These are phyloP conservation scores for Amiota mariae DNA, from an alignment of 2,888 invertebrate species.

Conservation along the genomic window DNA sequence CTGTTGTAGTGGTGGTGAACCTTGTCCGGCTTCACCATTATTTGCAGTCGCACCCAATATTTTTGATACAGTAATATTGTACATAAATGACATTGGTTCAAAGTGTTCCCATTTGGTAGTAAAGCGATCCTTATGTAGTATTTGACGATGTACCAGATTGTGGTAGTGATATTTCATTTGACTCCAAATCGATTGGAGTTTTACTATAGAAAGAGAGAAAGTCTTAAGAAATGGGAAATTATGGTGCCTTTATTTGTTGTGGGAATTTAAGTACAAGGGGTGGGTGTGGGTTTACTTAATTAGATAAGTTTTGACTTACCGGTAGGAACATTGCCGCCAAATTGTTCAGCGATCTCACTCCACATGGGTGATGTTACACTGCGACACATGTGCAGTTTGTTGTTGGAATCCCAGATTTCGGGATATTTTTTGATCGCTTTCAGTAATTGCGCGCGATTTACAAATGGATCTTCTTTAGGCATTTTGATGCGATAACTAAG, in stretches of 20 bases:
- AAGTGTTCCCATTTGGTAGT: slow-evolving; percentile 71
- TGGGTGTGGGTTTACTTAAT: too few relatives aligned
- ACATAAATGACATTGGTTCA: slow-evolving; percentile 71
- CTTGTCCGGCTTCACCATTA: slow-evolving; percentile 12
- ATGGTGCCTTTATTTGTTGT: too few relatives aligned
- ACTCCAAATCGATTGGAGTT: slow-evolving; percentile 69
- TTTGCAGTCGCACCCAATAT: slow-evolving; percentile 61
- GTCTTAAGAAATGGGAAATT: too few relatives aligned
- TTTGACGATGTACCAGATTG: slow-evolving; percentile 68
- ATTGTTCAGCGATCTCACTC: slow-evolving; percentile 71
- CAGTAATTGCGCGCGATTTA: slow-evolving; percentile 68
- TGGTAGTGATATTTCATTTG: slow-evolving; percentile 71
- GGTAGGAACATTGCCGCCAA: slow-evolving; percentile 70
- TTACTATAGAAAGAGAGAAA: slow-evolving; percentile 52
- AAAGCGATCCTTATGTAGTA: slow-evolving; percentile 69
- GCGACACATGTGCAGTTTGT: slow-evolving; percentile 70
- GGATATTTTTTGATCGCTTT: slow-evolving; percentile 71
- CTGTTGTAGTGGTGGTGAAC: slow-evolving; percentile 21
- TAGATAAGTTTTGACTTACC: slow-evolving; percentile 52
- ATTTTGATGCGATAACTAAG: slow-evolving; percentile 40
- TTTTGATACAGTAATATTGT: slow-evolving; percentile 69
- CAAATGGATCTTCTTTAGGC: slow-evolving; percentile 71
- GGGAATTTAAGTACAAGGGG: too few relatives aligned
- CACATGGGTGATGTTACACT: slow-evolving; percentile 71
- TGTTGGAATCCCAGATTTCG: slow-evolving; percentile 70